Conservation (phyloP, 23 tunicate genomes). For the Trididemnum nubilum region DNA sequence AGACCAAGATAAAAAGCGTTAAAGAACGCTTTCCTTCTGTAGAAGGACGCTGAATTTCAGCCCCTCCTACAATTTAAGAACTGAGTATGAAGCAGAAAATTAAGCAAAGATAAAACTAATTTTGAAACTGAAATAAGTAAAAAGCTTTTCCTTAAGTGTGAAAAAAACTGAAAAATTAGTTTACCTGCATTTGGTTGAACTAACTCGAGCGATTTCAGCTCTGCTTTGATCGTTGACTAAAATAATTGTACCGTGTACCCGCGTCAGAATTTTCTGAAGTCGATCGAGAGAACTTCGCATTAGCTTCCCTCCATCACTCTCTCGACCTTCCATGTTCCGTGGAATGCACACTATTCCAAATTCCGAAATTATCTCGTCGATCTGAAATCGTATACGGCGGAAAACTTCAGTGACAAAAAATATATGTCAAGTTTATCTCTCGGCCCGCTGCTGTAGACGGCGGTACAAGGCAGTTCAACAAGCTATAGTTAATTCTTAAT, state of each 20-base stretch:
- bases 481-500: background rate
- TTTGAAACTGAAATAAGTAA: no score
- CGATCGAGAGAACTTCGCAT: conserved; percentile 67
- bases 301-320: conserved; percentile 14
- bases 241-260: conserved; percentile 65
- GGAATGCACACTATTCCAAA: conserved; percentile 91
- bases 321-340: conserved; percentile 16
- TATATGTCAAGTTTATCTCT: background rate
- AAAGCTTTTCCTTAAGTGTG: no score
- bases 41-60: no score
- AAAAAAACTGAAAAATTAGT: no score
- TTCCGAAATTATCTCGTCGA: conserved; percentile 52
- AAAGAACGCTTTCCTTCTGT: no score
- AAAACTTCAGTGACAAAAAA: background rate
- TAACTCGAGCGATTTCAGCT: conserved; percentile 48
- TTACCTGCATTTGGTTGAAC: conserved; percentile 59
- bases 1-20: no score
- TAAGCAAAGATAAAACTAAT: no score
- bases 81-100: no score
- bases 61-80: no score
- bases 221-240: conserved; percentile 55
- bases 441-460: background rate
- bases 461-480: background rate
- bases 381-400: conserved; percentile 46
- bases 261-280: conserved; percentile 41